Conservation (phyloP, 2,888 invertebrate species). For the Synanthedon andrenaeformis region DNA sequence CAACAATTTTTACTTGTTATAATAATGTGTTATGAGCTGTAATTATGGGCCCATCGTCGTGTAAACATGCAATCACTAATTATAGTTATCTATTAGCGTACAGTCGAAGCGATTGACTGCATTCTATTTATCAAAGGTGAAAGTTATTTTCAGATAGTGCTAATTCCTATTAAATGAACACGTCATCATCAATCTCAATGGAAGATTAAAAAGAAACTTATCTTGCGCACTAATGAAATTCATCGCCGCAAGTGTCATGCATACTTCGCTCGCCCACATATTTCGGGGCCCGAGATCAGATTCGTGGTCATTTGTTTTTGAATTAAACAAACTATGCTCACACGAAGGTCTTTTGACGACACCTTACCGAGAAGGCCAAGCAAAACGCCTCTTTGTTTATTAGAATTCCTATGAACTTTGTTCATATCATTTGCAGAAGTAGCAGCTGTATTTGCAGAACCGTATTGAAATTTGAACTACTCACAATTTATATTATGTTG, state of each 20-base stretch:
- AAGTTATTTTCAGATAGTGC: slow-evolving; percentile 13
- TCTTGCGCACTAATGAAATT: not conserved
- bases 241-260: slow-evolving; percentile 11
- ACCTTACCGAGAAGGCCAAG: too few relatives aligned
- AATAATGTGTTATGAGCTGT: not conserved
- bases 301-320: slow-evolving; percentile 9
- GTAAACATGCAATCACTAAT: slow-evolving; percentile 3
- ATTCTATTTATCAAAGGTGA: slow-evolving; percentile 25
- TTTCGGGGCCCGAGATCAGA: slow-evolving; percentile 6
- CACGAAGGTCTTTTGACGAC: too few relatives aligned
- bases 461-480: too few relatives aligned
- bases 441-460: too few relatives aligned
- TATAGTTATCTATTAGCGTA: not conserved
- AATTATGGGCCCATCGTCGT: slow-evolving; percentile 1
- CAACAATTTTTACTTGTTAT: slow-evolving; percentile 3
- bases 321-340: too few relatives aligned
- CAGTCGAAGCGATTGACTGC: slow-evolving; percentile 1
- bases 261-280: slow-evolving; percentile 11
- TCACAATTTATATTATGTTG: too few relatives aligned
- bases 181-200: not conserved
- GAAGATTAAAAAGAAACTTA: not conserved
- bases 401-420: too few relatives aligned
- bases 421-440: too few relatives aligned
- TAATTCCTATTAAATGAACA: not conserved
- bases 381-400: too few relatives aligned